Evolutionary conservation across 2,113 vertebrate species (phyloP), one percentile per base, ranked within the genome.

Genomic region (Synodontis membranacea): DNA sequence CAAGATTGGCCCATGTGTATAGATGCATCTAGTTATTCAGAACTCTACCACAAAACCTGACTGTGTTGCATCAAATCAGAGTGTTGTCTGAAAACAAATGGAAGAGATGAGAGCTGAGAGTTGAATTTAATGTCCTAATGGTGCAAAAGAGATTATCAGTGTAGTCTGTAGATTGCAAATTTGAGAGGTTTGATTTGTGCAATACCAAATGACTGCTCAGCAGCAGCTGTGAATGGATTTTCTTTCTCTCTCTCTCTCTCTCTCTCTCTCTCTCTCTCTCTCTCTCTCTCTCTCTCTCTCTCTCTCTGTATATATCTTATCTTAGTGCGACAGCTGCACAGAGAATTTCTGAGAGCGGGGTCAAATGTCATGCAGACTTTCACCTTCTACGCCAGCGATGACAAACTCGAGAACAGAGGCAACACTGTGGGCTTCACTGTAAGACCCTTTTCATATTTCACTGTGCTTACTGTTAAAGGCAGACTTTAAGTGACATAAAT

Each of bases 371-470:
- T 99, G 94, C 98, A 99, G 92, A 97, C 98, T 0, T 99, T 99
- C 91, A 98, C 96, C n/a, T 99, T 99, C 93, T 99, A 99, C 44
- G 98, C 97, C 14, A 99, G 97, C 84, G 97, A 99, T 11, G 98
- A 99, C 88, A 99, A 99, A 90, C 95, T 99, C 90, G 96, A 96
- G 93, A 99, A 99, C 95, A 95, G 98, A n/a, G 98, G 98, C 37
- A 95, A 98, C 92, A 95, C 95, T 5, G 96, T 97, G 90, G 93
- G 94, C 88, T 94, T 97, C 94, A 96, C 94, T 0, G 98, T 99
- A 90, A 97, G 97, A 96, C 31, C 64, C 12, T 46, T 42, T 28
- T 28, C 12, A 9, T 64, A 44, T 19, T 48, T n/a, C 5, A 7
- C 42, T n/a, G 5, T n/a, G 1, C 37, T 15, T 75, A 3, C 44